These are phyloP conservation scores for Leptopilina boulardi DNA, from an alignment of 1,140 invertebrate genomes.

Conservation along the genomic window DNA sequence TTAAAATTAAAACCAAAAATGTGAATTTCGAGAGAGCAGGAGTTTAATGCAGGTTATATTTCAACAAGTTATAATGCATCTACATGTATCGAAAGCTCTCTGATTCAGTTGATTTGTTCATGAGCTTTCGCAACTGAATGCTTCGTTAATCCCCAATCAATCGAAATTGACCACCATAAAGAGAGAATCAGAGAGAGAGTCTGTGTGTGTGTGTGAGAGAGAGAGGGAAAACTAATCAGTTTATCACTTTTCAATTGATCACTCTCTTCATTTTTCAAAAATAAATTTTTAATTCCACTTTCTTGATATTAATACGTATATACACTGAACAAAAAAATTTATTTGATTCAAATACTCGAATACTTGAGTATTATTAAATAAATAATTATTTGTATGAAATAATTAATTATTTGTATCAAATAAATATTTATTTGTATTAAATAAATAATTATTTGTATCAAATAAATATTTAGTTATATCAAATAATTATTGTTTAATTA, in stretches of 20 bases:
- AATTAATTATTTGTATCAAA: too few species aligned
- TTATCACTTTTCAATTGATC: slow-evolving; percentile 10
- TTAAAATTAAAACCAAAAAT: not conserved
- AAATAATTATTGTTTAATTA: too few species aligned
- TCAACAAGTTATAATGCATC: slow-evolving; percentile 17
- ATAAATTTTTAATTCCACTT: slow-evolving; percentile 5
- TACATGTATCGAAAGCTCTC: slow-evolving; percentile 11
- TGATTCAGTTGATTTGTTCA: slow-evolving; percentile 38
- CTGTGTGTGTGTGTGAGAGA: too few species aligned
- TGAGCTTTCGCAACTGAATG: slow-evolving; percentile 31
- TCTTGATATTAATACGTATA: not conserved
- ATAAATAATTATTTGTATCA: too few species aligned
- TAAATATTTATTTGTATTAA: too few species aligned
- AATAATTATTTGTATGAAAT: too few species aligned
- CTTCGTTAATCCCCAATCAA: slow-evolving; percentile 37
- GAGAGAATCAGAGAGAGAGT: not conserved
- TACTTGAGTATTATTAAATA: too few species aligned
- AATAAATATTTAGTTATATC: too few species aligned
- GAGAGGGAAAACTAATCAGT: not conserved
- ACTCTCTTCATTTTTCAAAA: not conserved
- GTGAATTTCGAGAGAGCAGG: not conserved
- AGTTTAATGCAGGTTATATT: slow-evolving; percentile 15
- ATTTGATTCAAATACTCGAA: too few species aligned
- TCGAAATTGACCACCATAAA: slow-evolving; percentile 24
- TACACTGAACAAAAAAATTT: too few species aligned